Conservation (phyloP, 1,140 invertebrate species). For the Ceratina japonica region DNA sequence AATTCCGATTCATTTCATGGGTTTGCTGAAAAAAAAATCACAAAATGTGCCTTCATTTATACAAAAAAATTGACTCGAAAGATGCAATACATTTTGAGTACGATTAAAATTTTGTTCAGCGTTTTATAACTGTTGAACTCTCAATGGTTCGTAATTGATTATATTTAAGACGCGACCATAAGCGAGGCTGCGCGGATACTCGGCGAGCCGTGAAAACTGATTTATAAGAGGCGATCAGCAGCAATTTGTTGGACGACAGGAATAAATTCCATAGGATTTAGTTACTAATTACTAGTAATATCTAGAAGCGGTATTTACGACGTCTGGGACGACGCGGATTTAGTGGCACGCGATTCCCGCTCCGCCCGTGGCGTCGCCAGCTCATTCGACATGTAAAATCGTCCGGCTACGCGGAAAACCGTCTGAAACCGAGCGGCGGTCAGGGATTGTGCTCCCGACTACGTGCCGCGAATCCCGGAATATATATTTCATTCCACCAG, state of each 20-base stretch:
- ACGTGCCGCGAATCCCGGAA: slow-evolving; percentile 32
- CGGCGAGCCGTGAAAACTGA: background rate
- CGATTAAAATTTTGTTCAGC: too few species aligned
- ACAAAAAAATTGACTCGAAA: too few species aligned
- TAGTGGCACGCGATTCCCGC: slow-evolving; percentile 1
- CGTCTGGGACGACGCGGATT: slow-evolving; percentile 8
- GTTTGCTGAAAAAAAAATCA: too few species aligned
- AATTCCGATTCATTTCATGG: too few species aligned
- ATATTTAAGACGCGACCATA: too few species aligned
- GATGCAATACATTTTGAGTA: too few species aligned
- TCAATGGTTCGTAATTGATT: too few species aligned
- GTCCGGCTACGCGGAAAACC: slow-evolving; percentile 34
- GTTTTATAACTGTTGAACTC: too few species aligned
- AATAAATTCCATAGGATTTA: background rate
- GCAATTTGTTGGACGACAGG: background rate
- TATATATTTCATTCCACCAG: background rate
- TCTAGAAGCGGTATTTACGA: background rate
- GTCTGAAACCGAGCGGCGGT: slow-evolving; percentile 37
- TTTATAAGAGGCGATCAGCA: background rate
- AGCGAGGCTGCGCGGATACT: background rate
- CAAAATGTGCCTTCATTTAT: too few species aligned
- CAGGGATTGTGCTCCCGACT: slow-evolving; percentile 28
- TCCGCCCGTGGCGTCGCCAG: background rate
- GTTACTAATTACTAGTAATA: slow-evolving; percentile 1
- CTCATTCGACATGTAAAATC: slow-evolving; percentile 28